Evolutionary conservation across 2,888 invertebrate species (phyloP), one percentile per base, ranked within the genome.

Genomic region (Rhamphomyia laevipes): DNA sequence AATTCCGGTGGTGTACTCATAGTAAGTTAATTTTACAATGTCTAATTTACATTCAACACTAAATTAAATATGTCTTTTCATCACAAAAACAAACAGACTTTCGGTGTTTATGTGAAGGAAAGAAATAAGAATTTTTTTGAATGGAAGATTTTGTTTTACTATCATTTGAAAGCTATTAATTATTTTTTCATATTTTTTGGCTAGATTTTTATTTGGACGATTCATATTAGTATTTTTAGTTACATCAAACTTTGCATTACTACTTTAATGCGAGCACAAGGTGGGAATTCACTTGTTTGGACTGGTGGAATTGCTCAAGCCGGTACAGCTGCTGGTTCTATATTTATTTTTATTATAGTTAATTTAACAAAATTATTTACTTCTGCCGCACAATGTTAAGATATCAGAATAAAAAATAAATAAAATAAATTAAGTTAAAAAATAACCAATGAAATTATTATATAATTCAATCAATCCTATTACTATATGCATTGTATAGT

Each of bases 181-280:
- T 31, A 35, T 49, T 49, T 49, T 44, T 44, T 16, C 47, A 21
- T 50, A 12, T 43, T 37, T 51, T 33, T 30, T 47, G 43, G 54
- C 31, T 37, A 81, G 81, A 77, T 86, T 46, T 1, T 73, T 13
- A 65, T 77, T 15, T 86, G 86, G 82, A 76, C 86, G 58, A 33
- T 70, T 43, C 73, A 78, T 50, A 71, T 74, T 37, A 81, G 77
- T 40, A 61, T 77, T 31, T 74, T 82, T 59, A 81, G 84, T 51
- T 86, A 83, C 66, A 76, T 79, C 45, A 83, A 84, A 72, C 79
- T 86, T 69, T 78, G 79, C 64, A 77, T 83, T 56, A 84, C 83
- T 56, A 78, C 77, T 13, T 72, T 82, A 59, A 78, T 84, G 63
- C 73, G 84, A 40, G 64, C 66, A 18, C 77, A 80, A 54, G 83